Evolutionary conservation across 2,113 vertebrate species (phyloP).

Genomic region (Genyomyrus donnyi): DNA sequence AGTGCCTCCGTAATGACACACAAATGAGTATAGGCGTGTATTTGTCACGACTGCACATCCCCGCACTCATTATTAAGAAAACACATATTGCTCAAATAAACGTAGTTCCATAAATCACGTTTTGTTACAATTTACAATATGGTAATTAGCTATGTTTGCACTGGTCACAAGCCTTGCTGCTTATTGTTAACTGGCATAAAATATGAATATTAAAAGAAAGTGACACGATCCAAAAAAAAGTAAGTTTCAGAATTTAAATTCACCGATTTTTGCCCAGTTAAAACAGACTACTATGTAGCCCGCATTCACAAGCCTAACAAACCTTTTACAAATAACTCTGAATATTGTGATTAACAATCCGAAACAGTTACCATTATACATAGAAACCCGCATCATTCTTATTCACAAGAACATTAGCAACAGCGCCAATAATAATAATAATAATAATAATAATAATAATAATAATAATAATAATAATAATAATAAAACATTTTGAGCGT

Average conservation of each 20-base stretch:
- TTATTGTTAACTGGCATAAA: neutral
- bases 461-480: neutral
- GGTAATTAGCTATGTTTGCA: neutral
- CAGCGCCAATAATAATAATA: neutral
- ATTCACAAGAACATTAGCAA: neutral
- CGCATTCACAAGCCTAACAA: neutral
- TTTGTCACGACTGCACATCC: neutral
- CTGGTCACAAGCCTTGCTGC: neutral
- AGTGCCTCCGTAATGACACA: neutral
- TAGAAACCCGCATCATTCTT: neutral
- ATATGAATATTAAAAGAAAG: neutral
- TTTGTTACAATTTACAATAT: neutral
- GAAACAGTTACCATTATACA: neutral
- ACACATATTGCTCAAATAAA: neutral
- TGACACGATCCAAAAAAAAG: neutral
- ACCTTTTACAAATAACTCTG: neutral
- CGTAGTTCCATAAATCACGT: neutral
- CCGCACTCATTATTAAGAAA: neutral
- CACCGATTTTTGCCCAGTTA: neutral
- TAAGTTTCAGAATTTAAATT: neutral
- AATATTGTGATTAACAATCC: neutral
- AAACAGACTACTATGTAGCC: neutral
- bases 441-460: neutral
- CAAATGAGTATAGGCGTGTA: neutral
- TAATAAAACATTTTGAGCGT: neutral